Base-by-base conservation (phyloP, 1,140 invertebrate species). In the Diabrotica virgifera region DNA sequence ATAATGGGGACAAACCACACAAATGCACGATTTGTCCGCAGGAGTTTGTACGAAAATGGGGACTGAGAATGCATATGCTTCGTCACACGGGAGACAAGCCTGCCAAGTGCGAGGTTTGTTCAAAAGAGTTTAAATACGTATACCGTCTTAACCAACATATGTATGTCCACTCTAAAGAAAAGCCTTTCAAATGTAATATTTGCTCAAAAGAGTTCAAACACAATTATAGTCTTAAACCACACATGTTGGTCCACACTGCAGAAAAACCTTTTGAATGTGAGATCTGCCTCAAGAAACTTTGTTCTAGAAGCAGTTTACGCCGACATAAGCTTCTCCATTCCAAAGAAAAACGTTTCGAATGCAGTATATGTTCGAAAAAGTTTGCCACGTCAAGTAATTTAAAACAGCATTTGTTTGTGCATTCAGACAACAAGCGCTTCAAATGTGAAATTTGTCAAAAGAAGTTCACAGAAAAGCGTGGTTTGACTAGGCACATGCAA, bases 231-330 rank as follows among this genome's bases (percentile, higher is more conserved):
- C 11, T 59, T 5, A 38, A 12, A 6, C 12, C 5, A 13, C 58
- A 59, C 14, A 8, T 14, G 35, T 10, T 9, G 1, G 14, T 14
- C 6, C 58, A 59, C 0, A 50, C 58, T 12, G 40, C 10, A 51
- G 24, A 50, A 9, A 59, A 10, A 50, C 58, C 58, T 50, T 59
- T 12, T 37, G 12, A 59, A 50, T 59, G 58, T 50, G 13, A 51
- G 5, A 6, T 59, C 6, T 59, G 58, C n/a, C 10, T 14, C 9
- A 59, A 50, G n/a, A 11, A 8, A 12, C 50, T 59, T 13, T 12
- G 5, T 9, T n/a, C 7, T 0, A 46, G 12, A 3, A 8, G 24
- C 8, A n/a, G 50, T 50, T n/a, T 59, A 11, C 40, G 14, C 5
- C 11, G 7, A 6, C 58, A 59, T 35, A 46, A 9, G 37, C n/a